phyloP scores from a whole-genome alignment of 1,140 invertebrate genomes.

The Ips nitidus region DNA sequence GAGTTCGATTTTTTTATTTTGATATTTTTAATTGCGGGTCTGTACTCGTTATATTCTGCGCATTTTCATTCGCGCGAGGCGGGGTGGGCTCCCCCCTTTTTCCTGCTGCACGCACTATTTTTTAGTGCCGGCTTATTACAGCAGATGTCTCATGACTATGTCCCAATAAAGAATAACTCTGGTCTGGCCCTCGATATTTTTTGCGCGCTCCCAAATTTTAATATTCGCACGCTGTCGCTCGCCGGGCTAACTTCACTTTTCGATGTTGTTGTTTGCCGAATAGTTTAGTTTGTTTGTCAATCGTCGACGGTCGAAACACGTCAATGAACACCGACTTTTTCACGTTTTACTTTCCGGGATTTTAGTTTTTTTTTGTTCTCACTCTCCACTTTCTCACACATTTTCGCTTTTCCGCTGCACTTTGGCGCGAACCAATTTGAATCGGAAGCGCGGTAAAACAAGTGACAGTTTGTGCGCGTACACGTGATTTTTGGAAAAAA shows the following conservation, averaged over 20 bases:
- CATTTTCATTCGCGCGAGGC: conserved; percentile 54
- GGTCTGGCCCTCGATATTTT: conserved; percentile 42
- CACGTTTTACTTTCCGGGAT: conserved; percentile 14
- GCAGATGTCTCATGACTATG: conserved; percentile 56
- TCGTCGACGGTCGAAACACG: not conserved
- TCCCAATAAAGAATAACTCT: conserved; percentile 54
- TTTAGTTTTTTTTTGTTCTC: not conserved
- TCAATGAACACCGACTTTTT: conserved; percentile 11
- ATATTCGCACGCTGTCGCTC: conserved; percentile 49
- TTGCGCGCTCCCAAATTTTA: conserved; percentile 53
- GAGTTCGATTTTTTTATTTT: conserved; percentile 51
- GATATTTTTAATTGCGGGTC: conserved; percentile 55
- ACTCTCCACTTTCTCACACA: conserved; percentile 4
- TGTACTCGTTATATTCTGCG: conserved; percentile 56
- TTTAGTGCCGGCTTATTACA: conserved; percentile 55
- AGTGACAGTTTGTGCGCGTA: conserved; percentile 18
- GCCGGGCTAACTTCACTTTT: conserved; percentile 25
- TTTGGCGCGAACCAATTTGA: conserved; percentile 8
- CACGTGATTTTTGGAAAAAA: conserved; percentile 7
- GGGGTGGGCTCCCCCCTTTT: conserved; percentile 36
- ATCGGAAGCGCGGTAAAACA: conserved; percentile 3
- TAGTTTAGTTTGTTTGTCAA: conserved; percentile 14
- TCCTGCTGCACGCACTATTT: conserved; percentile 52
- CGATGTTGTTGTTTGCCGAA: conserved; percentile 23
- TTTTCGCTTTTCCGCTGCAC: conserved; percentile 3